Evolutionary conservation across 2,797 vertebrate species (phyloP).

Genomic region (Knipowitschia caucasica): DNA sequence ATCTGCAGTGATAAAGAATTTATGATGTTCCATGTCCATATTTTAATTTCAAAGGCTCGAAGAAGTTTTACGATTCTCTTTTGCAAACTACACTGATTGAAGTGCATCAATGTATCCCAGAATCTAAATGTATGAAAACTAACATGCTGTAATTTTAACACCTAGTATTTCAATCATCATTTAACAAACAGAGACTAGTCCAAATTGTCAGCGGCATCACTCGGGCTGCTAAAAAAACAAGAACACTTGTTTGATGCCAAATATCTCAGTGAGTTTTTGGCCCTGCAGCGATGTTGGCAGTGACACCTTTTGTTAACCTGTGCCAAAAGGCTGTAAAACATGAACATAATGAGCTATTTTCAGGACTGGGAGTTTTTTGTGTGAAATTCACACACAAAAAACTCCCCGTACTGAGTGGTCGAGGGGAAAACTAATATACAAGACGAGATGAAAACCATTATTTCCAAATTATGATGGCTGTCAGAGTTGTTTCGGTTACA

Average conservation of each 20-base stretch:
- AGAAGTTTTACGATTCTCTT: conserved; percentile 3
- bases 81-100: conserved; percentile 7
- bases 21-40: conserved; percentile 3
- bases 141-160: conserved; percentile 7
- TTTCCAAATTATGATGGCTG: conserved; percentile 8
- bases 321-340: conserved; percentile 49
- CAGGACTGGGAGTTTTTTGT: conserved; percentile 13
- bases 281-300: conserved; percentile 40
- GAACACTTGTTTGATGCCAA: conserved; percentile 43
- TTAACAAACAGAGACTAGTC: conserved; percentile 13
- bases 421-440: conserved; percentile 5
- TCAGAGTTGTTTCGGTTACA: conserved; percentile 15
- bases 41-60: conserved; percentile 1
- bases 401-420: conserved; percentile 14
- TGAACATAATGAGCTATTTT: conserved; percentile 47
- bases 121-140: conserved; percentile 2
- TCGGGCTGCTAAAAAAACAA: conserved; percentile 22
- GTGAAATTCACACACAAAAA: conserved; percentile 9
- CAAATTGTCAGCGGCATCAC: conserved; percentile 7
- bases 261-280: conserved; percentile 46
- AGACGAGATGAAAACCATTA: conserved; percentile 13
- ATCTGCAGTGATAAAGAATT: conserved; percentile 8
- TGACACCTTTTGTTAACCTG: conserved; percentile 33
- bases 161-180: background rate
- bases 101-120: background rate